Evolutionary conservation across 2,888 invertebrate genomes (phyloP).

Genomic region (Anaspis maculata): DNA sequence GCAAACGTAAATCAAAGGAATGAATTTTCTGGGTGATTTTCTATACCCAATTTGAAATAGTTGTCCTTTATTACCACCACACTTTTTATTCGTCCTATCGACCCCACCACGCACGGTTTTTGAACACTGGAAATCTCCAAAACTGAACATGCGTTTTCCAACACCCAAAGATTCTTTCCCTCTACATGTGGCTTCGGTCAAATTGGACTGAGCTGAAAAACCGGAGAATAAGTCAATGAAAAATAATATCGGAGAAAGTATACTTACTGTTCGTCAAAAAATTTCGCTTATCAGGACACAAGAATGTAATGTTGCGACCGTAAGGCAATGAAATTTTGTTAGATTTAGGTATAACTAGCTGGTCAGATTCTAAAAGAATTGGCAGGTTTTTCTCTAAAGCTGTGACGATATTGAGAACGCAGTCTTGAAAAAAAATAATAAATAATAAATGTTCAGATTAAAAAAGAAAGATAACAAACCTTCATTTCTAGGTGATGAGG

Average conservation of each 20-base stretch:
- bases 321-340: too few species aligned
- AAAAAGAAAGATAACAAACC: too few species aligned
- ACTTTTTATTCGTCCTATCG: slow-evolving; percentile 24
- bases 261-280: slow-evolving; percentile 11
- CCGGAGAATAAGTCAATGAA: slow-evolving; percentile 1
- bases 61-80: slow-evolving; percentile 26
- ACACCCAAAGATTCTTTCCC: slow-evolving; percentile 21
- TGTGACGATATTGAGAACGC: too few species aligned
- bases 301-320: slow-evolving; percentile 23
- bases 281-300: slow-evolving; percentile 30
- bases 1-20: slow-evolving; percentile 34
- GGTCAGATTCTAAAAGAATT: too few species aligned
- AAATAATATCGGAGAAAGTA: not conserved
- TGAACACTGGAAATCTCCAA: slow-evolving; percentile 27
- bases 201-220: slow-evolving; percentile 28
- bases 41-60: slow-evolving; percentile 32
- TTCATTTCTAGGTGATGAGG: too few species aligned
- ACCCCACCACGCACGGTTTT: slow-evolving; percentile 28
- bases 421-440: too few species aligned
- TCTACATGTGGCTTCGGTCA: slow-evolving; percentile 25
- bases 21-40: slow-evolving; percentile 21
- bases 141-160: slow-evolving; percentile 16
- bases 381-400: too few species aligned
- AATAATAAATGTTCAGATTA: too few species aligned
- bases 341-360: too few species aligned